Base-by-base conservation (phyloP, 2,797 vertebrate genomes). In the Eptatretus atami region DNA sequence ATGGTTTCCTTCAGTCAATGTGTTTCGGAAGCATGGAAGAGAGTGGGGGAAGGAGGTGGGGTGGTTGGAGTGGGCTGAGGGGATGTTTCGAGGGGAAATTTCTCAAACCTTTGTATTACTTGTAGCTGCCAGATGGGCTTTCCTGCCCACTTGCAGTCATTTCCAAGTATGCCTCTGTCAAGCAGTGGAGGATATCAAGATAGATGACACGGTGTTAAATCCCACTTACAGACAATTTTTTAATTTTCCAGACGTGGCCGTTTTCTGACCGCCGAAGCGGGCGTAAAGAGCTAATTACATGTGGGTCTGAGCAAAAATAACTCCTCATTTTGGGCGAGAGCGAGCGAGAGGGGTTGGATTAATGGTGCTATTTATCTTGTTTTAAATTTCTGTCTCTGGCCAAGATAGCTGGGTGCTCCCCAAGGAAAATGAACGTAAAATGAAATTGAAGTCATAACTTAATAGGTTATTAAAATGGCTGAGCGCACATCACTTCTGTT, bases 361-460 rank as follows among this genome's bases (percentile, higher is more conserved):
- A 61, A 61, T 61, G 25, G 57, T 61, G 57, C 57, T 61, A 61
- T 61, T 61, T 61, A 61, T 61, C 57, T 61, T 61, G 57, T 61
- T 61, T 61, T 61, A 61, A 61, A 61, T 61, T 61, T 61, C 57
- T 61, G 57, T 61, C 57, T 61, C 57, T 61, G 57, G 57, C 57
- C 57, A 61, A 61, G 57, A 61, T 61, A 61, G 57, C 57, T 25
- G 57, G n/a, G 57, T 25, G 57, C 57, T 61, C 57, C 57, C 57
- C 57, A 61, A 25, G 25, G 57, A 61, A 61, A 61, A 61, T 25
- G 57, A 25, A 61, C 57, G 57, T 61, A 61, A 61, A 61, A 61
- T 61, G 57, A 61, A 61, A 61, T 61, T 61, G 57, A 61, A 61
- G 57, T 61, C 57, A 61, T 61, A 61, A 61, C 57, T 61, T 61